Evolutionary conservation across 64 coral and sea anemone species (phyloP).

Genomic region (Montipora capricornis): DNA sequence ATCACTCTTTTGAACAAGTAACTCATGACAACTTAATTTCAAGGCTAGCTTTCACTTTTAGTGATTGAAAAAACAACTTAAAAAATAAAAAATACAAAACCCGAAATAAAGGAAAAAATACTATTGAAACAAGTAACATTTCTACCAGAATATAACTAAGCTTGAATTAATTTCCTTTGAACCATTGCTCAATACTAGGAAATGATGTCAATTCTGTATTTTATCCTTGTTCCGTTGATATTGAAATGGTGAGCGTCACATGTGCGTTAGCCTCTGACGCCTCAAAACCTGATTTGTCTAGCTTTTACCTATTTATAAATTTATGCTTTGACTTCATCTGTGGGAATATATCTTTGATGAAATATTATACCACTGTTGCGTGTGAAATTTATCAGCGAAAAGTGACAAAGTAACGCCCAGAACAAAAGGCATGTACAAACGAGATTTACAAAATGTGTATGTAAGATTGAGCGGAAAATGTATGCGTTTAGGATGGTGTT

Average conservation of each 20-base stretch:
- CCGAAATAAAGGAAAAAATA: neutral
- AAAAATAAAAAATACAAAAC: neutral
- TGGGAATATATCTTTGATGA: slow-evolving; percentile 53
- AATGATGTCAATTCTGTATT: slow-evolving; percentile 54
- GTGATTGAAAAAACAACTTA: slow-evolving; percentile 49
- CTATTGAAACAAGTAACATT: slow-evolving; percentile 49
- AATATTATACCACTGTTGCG: slow-evolving; percentile 43
- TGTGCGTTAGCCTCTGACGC: slow-evolving; percentile 38
- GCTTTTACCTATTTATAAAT: slow-evolving; percentile 56
- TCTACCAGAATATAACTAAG: slow-evolving; percentile 24
- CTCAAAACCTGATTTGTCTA: slow-evolving; percentile 35
- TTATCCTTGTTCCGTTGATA: slow-evolving; percentile 33
- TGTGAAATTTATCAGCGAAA: slow-evolving; percentile 61
- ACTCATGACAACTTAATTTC: slow-evolving; percentile 37
- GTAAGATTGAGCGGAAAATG: slow-evolving; percentile 17
- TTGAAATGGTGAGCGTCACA: slow-evolving; percentile 19
- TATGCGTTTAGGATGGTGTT: slow-evolving; percentile 45
- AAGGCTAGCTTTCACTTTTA: slow-evolving; percentile 47
- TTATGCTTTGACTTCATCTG: slow-evolving; percentile 59
- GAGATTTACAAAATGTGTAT: slow-evolving; percentile 42
- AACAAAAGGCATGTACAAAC: slow-evolving; percentile 35
- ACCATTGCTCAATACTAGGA: slow-evolving; percentile 33
- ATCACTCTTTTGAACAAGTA: slow-evolving; percentile 21
- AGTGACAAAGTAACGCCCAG: slow-evolving; percentile 35
- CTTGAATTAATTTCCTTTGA: slow-evolving; percentile 53